Conservation (phyloP, 2,113 vertebrate species). For the Sarotherodon lohbergeri region DNA sequence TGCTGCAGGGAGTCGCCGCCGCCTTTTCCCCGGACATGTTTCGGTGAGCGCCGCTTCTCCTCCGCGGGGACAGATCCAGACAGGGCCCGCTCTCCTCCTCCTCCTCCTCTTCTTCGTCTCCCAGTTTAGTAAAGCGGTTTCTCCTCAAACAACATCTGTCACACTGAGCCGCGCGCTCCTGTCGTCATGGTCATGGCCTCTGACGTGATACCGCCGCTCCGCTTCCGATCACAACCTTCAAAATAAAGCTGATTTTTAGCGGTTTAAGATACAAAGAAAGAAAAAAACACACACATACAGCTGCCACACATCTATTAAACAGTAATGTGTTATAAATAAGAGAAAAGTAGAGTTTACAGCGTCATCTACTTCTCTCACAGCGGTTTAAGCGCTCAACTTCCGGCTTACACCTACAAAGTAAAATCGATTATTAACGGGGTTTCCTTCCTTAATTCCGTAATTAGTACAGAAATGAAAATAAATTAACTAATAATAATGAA, state of each 20-base stretch:
- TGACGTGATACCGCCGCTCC: not conserved
- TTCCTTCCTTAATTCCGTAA: not conserved
- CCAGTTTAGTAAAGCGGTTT: not conserved
- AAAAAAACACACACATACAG: not conserved
- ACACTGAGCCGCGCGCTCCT: not conserved
- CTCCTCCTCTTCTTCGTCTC: not conserved
- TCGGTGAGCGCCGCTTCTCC: not conserved
- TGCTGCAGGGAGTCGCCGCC: slow-evolving; percentile 40
- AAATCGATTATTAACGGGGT: not conserved
- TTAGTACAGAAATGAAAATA: not conserved
- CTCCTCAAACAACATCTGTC: slow-evolving; percentile 44
- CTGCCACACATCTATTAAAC: not conserved
- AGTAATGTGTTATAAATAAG: not conserved
- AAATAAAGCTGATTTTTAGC: not conserved
- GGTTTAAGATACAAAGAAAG: too few relatives aligned
- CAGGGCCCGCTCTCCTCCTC: not conserved
- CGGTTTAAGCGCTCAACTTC: not conserved
- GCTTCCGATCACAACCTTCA: not conserved
- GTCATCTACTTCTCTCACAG: fast-evolving
- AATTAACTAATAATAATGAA: not conserved
- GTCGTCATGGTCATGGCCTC: not conserved
- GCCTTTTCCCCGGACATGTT: slow-evolving; percentile 49
- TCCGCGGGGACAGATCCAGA: not conserved
- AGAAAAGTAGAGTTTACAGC: not conserved
- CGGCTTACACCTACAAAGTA: not conserved